These are phyloP conservation scores for Trematomus bernacchii DNA, from an alignment of 2,797 vertebrate species.

Conservation along the genomic window DNA sequence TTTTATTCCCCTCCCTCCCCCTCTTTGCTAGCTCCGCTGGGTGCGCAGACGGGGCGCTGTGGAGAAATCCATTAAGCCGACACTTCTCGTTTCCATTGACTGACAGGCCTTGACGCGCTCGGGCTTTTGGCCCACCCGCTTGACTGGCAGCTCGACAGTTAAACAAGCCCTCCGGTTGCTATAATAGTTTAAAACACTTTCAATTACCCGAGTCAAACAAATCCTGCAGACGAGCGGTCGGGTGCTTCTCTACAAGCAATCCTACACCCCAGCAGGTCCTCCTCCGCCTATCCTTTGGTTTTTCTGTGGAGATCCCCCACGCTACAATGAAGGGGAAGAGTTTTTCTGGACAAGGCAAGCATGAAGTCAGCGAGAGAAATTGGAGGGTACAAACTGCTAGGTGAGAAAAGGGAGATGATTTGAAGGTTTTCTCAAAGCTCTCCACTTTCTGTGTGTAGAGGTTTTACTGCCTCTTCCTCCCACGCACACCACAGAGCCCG, in stretches of 20 bases:
- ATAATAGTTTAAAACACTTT: constrained; percentile 99
- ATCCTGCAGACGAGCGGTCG: constrained; percentile 86
- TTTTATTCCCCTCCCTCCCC: constrained; percentile 87
- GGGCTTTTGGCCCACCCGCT: constrained; percentile 94
- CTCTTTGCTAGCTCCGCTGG: constrained; percentile 61
- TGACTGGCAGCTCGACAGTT: constrained; percentile 99
- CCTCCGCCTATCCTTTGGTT: constrained; percentile 61
- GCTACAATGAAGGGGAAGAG: constrained; percentile 49
- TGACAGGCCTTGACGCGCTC: constrained; percentile 98
- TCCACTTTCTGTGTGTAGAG: constrained; percentile 15
- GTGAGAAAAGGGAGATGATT: constrained; percentile 30
- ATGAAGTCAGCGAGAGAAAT: constrained; percentile 57
- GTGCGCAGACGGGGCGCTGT: constrained; percentile 84
- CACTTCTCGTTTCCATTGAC: constrained; percentile 99
- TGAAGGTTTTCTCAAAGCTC: constrained; percentile 39
- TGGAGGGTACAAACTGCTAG: constrained; percentile 45
- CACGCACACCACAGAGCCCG: not conserved
- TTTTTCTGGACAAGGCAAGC: constrained; percentile 54
- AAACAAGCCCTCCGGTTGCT: constrained; percentile 99
- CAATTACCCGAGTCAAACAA: constrained; percentile 99
- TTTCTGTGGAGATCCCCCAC: constrained; percentile 58
- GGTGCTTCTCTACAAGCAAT: constrained; percentile 78
- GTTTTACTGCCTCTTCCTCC: constrained; percentile 16
- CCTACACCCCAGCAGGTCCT: constrained; percentile 80
- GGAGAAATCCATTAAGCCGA: constrained; percentile 99